Base-by-base conservation (phyloP, 92 coral and sea anemone species). In the Paragorgia papillata region DNA sequence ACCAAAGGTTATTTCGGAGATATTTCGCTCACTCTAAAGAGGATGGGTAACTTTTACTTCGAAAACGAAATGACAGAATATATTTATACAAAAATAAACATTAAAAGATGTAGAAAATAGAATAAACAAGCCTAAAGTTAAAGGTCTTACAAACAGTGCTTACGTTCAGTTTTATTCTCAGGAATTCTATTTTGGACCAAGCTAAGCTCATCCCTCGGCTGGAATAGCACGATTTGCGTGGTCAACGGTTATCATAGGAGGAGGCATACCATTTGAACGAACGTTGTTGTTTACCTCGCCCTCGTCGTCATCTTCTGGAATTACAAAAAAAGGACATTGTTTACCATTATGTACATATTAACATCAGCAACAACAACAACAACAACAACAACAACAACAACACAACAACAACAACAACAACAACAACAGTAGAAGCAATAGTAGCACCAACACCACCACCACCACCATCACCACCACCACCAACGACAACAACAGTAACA, bases 291-390 rank as follows among this genome's bases (percentile, higher is more conserved):
- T 56, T 65, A 66, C 25, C 14, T 82, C 90, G 29, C 82, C 91
- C 80, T 90, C 96, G 49, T 90, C 91, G 46, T 87, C 96, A 74
- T 50, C 25, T 28, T 19, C 62, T 13, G 24, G 26, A 29, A 32
- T 40, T n/a, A 17, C 46, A 56, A 7, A 24, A 58, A 5, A 35
- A 57, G 9, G 29, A 5, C 14, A 3, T 19, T 17, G 54, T 7
- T 33, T 21, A 53, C 40, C 40, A 39, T 17, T 5, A 19, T 5
- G 29, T 2, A 17, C 9, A 55, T 4, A 19, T 27, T 10, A 10
- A 12, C 22, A 55, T 10, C 12, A 55, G 19, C n/a, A 55, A 31
- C 9, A 27, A 9, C 25, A 37, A 37, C 43, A 37, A 37, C 10
- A 37, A 4, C 4, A 37, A 10, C 4, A 37, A 37, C 10, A 4